phyloP scores from a whole-genome alignment of 2,888 invertebrate species.

The Congeria kusceri region DNA sequence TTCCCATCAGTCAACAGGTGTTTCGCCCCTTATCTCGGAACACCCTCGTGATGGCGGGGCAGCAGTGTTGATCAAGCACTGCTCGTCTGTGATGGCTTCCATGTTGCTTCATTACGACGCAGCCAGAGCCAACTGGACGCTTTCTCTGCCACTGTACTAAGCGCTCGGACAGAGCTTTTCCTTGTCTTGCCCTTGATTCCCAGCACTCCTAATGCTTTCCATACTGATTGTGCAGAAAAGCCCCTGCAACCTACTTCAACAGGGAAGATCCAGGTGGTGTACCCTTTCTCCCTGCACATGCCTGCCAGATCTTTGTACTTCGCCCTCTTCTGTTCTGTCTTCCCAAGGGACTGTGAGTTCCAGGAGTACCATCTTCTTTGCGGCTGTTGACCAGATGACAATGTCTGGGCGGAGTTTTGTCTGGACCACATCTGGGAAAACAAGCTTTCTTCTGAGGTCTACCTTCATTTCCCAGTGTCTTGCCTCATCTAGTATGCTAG shows the following conservation, averaged over 20 bases:
- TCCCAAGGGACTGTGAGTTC: slow-evolving; percentile 20
- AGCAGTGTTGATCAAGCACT: slow-evolving; percentile 1
- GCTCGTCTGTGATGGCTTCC: slow-evolving; percentile 5
- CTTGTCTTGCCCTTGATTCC: slow-evolving; percentile 6
- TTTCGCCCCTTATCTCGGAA: slow-evolving; percentile 15
- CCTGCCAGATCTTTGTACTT: slow-evolving; percentile 11
- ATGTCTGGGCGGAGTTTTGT: slow-evolving; percentile 11
- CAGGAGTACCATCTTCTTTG: background rate
- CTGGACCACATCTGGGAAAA: slow-evolving; percentile 5
- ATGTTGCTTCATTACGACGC: slow-evolving; percentile 1
- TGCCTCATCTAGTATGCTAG: background rate
- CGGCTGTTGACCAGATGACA: slow-evolving; percentile 16
- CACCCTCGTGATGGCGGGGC: slow-evolving; percentile 11
- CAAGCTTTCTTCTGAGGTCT: slow-evolving; percentile 4
- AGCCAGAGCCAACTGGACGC: slow-evolving; percentile 14
- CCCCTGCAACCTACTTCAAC: slow-evolving; percentile 18
- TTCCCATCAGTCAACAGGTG: slow-evolving; percentile 11
- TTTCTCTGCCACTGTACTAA: background rate
- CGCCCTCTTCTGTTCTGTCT: slow-evolving; percentile 13
- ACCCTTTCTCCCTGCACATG: slow-evolving; percentile 7
- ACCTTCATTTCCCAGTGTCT: slow-evolving; percentile 3
- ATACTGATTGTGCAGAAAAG: slow-evolving; percentile 18
- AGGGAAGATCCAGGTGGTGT: slow-evolving; percentile 10
- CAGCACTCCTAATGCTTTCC: slow-evolving; percentile 9
- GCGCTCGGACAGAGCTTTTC: background rate